Base-by-base conservation (phyloP, 1,140 invertebrate species). In the Drosophila obscura region DNA sequence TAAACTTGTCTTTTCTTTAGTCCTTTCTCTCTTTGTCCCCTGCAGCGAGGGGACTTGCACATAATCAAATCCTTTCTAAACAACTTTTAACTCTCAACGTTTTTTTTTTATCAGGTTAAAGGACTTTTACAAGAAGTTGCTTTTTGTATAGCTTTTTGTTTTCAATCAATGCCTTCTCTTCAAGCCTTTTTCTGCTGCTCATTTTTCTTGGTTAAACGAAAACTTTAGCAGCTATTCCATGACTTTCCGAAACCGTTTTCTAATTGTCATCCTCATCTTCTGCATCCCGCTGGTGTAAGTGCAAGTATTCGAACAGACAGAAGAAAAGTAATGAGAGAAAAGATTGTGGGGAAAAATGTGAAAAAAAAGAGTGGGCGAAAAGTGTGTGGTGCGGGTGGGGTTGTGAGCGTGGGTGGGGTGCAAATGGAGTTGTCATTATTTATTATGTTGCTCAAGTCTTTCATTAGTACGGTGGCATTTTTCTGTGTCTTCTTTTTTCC, bases 401-500 rank as follows among this genome's bases (percentile, higher is more conserved):
- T 2, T 24, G 22, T 4, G 2, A 24, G 22, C 22, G 22, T 24
- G 22, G 22, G 22, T 24, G 22, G 22, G 22, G 22, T 24, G 4
- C 3, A 50, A 39, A 48, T 69, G 60, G 64, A 62, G 57, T 79
- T 82, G 83, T 73, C 83, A 88, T 88, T 88, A 88, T 88, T 88
- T 88, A 88, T 88, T 88, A 88, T 83, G 87, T 88, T 89, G 66
- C 78, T 83, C 83, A 62, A 83, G 83, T 88, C 83, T 89, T 88
- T 88, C 79, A 88, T 88, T 88, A 39, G 35, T 35, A 83, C 73
- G 77, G 50, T 77, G 80, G 81, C 77, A 88, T 88, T 88, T 88
- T 71, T 39, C 3, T 62, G 73, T 78, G 77, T 75, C 82, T 71
- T 65, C 81, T 78, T 81, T 85, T 85, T 84, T 81, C 80, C 77